Evolutionary conservation across 2,797 vertebrate species (phyloP), one percentile per base, ranked within the genome.

Genomic region (Parauchenoglanis ngamensis): DNA sequence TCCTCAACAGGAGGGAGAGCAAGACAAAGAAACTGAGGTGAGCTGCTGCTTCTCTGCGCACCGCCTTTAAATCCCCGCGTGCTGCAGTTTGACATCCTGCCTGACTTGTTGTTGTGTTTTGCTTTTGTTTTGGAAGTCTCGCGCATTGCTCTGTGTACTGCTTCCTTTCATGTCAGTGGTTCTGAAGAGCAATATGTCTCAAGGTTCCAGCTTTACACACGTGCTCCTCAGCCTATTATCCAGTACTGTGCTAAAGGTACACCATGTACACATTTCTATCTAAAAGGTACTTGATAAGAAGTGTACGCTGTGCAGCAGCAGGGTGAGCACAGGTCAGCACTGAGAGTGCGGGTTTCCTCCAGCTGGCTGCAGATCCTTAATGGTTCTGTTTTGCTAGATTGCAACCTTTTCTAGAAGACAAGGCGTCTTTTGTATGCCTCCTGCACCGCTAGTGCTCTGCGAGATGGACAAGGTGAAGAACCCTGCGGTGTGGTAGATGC

Each of bases 1-100:
- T 97, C 81, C 94, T 97, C 89, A 96, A 96, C 93, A 96, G 96
- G 86, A 96, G 94, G 59, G 96, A 97, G 89, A 96, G 87, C 86
- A 91, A 87, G 73, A 84, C 90, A 21, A 91, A 90, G 89, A 92
- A 88, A 78, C 76, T 87, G 25, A 92, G 92, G 92, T 93, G 80
- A 86, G 87, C 79, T 46, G 35, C 63, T 78, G 49, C 35, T 1
- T 35, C 35, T 35, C 35, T 3, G 4, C 15, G 12, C 0, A 11
- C 13, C 28, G 83, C 46, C 4, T 75, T 49, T 49, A 7, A 65
- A 35, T 77, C 57, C 57, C 25, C 17, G 0, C 12, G 67, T 59
- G 83, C 0, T 28, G n/a, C 3, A 4, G 28, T n/a, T 1, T 6
- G 35, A 82, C 61, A 12, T 1, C 2, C 0, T 17, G 25, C 1